phyloP scores from a whole-genome alignment of 1,140 invertebrate genomes.

The Phymastichus coffea region DNA sequence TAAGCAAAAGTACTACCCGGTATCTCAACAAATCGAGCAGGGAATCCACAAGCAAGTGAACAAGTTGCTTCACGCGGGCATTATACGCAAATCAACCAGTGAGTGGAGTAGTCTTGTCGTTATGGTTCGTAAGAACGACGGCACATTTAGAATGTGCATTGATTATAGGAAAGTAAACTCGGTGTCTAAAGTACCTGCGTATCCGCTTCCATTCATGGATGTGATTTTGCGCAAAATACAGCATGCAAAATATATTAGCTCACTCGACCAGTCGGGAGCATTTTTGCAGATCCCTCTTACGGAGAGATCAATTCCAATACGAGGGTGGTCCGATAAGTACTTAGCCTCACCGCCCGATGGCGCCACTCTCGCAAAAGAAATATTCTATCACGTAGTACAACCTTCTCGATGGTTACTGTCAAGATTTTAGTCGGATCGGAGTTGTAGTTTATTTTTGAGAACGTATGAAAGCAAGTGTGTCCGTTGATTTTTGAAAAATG shows the following conservation, averaged over 20 bases:
- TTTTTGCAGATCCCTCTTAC: conserved; percentile 17
- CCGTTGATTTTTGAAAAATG: too few species aligned
- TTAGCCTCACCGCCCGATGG: too few species aligned
- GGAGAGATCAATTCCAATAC: too few species aligned
- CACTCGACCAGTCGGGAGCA: conserved; percentile 24
- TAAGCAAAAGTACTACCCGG: conserved; percentile 13
- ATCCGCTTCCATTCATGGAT: conserved; percentile 54
- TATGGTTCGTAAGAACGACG: conserved; percentile 53
- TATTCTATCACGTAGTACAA: too few species aligned
- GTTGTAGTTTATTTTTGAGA: too few species aligned
- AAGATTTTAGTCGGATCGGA: too few species aligned
- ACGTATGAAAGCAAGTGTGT: too few species aligned
- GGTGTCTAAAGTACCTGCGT: conserved; percentile 46
- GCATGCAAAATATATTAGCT: conserved; percentile 40
- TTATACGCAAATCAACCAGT: conserved; percentile 34
- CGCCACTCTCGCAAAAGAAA: too few species aligned
- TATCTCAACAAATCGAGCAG: neutral
- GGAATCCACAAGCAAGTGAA: neutral
- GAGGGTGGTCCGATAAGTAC: too few species aligned
- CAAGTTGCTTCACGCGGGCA: conserved; percentile 13
- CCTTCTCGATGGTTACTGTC: too few species aligned
- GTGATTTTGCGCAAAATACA: conserved; percentile 51
- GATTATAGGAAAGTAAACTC: conserved; percentile 52
- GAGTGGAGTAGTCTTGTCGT: conserved; percentile 42
- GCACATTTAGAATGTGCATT: conserved; percentile 49